phyloP scores from a whole-genome alignment of 2,113 vertebrate species.

The Marmota flaviventris region DNA sequence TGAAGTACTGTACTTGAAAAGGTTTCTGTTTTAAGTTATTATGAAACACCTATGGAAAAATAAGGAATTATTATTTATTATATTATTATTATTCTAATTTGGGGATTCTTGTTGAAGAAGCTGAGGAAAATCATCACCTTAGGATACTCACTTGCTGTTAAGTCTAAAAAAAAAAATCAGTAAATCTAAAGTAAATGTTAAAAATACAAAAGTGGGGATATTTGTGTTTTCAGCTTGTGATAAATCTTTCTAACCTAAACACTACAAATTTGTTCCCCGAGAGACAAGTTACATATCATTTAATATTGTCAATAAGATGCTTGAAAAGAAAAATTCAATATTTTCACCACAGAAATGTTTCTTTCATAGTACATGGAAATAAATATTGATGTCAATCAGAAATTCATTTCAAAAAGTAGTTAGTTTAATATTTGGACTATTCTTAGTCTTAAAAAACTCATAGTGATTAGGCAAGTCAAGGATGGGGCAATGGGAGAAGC shows the following conservation, averaged over 20 bases:
- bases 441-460: neutral
- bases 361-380: neutral
- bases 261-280: neutral
- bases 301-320: neutral
- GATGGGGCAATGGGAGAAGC: neutral
- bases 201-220: neutral
- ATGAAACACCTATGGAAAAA: neutral
- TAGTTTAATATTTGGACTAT: neutral
- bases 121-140: neutral
- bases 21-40: neutral
- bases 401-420: slow-evolving; percentile 3
- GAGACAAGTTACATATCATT: neutral
- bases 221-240: neutral
- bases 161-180: neutral
- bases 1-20: neutral
- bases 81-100: neutral
- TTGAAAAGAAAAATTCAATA: slow-evolving; percentile 8
- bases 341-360: neutral
- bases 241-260: neutral
- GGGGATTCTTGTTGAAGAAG: neutral
- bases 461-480: neutral
- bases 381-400: neutral
- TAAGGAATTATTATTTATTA: neutral
- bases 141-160: neutral
- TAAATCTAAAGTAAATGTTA: neutral